phyloP scores from a whole-genome alignment of 2,797 vertebrate genomes.

The Sitta carolinensis region DNA sequence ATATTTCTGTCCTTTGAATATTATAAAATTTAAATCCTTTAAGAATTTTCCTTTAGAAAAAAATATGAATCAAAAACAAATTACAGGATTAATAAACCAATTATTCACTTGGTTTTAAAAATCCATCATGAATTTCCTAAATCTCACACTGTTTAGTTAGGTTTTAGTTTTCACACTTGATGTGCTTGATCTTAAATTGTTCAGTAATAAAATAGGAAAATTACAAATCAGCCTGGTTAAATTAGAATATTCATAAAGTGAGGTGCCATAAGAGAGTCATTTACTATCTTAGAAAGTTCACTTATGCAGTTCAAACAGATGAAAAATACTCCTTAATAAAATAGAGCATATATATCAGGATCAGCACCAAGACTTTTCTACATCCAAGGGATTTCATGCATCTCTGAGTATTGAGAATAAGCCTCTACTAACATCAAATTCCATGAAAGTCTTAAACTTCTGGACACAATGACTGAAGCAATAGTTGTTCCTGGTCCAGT shows the following conservation, averaged over 20 bases:
- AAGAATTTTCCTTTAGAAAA: constrained; percentile 51
- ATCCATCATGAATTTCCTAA: constrained; percentile 66
- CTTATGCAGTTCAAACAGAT: constrained; percentile 44
- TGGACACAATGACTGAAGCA: background rate
- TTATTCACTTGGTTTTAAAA: constrained; percentile 69
- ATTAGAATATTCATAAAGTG: constrained; percentile 70
- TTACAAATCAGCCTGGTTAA: constrained; percentile 57
- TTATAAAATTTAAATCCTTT: constrained; percentile 68
- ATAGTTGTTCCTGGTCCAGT: background rate
- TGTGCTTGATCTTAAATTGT: constrained; percentile 65
- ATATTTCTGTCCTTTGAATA: constrained; percentile 41
- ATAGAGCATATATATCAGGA: background rate
- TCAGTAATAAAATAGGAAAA: constrained; percentile 65
- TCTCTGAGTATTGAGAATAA: background rate
- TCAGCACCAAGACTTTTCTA: background rate
- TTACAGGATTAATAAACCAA: constrained; percentile 54
- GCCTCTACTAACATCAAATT: background rate
- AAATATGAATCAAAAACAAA: constrained; percentile 48
- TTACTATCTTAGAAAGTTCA: constrained; percentile 49
- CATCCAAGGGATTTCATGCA: background rate
- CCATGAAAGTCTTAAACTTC: background rate
- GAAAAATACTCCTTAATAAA: constrained; percentile 46
- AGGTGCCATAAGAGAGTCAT: constrained; percentile 49
- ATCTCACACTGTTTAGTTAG: constrained; percentile 64
- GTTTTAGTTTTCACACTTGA: constrained; percentile 63